These are phyloP conservation scores for Centropus unirufus DNA, from an alignment of 2,113 vertebrate genomes.

Conservation along the genomic window DNA sequence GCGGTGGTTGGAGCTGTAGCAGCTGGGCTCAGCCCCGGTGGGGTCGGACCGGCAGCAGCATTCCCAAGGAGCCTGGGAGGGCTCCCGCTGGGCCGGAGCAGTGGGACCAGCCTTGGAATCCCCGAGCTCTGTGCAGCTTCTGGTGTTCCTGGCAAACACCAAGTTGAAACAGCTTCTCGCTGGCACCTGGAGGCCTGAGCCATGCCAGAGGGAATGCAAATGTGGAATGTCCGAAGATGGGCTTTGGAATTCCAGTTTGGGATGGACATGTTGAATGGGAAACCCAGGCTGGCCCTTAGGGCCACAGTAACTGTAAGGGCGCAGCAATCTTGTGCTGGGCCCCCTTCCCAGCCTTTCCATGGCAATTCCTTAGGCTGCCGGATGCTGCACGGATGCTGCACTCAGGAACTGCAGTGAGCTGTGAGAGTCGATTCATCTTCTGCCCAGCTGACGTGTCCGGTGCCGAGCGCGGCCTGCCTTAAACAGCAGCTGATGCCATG, in stretches of 20 bases:
- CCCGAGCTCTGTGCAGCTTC: neutral
- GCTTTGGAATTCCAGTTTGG: neutral
- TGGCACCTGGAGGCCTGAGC: neutral
- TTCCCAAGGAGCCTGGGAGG: no score
- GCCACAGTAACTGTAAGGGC: neutral
- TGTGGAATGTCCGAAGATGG: neutral
- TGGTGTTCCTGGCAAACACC: neutral
- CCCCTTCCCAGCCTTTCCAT: neutral
- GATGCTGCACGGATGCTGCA: no score
- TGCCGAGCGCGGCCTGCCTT: neutral
- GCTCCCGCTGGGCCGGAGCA: neutral
- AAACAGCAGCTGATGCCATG: neutral
- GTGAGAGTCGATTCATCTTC: neutral
- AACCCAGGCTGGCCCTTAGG: neutral
- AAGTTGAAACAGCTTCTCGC: neutral
- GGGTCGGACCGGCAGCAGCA: fast-evolving
- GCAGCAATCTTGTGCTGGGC: neutral
- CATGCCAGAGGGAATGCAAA: fast-evolving
- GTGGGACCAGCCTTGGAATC: neutral
- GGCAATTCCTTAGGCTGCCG: neutral
- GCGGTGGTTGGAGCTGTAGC: neutral
- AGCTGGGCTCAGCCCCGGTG: fast-evolving
- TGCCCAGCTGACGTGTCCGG: neutral
- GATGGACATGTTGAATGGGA: neutral
- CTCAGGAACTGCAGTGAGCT: neutral